Conservation (phyloP, 2,797 vertebrate genomes). For the Coregonus suidteri region DNA sequence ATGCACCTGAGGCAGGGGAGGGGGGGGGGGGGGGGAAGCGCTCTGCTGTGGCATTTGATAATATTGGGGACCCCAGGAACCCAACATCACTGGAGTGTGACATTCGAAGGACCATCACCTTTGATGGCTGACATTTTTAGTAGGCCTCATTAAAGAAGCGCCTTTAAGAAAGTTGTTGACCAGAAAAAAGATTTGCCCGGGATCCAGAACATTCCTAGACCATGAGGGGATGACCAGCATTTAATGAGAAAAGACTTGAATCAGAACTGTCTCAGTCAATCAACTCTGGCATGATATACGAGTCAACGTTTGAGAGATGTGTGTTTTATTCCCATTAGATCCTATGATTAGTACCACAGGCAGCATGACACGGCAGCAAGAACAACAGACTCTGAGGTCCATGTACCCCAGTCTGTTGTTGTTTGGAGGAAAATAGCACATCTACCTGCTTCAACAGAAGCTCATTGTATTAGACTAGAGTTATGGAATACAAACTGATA, state of each 20-base stretch:
- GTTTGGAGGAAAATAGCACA: conserved; percentile 6
- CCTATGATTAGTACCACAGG: conserved; percentile 34
- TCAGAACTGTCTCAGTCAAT: conserved; percentile 41
- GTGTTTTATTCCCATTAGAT: conserved; percentile 33
- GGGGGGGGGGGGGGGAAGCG: conserved; percentile 18
- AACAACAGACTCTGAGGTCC: conserved; percentile 9
- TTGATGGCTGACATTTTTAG: conserved; percentile 42
- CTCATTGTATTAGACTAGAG: too few species aligned
- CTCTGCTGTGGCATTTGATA: background rate
- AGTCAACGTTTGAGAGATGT: conserved; percentile 20
- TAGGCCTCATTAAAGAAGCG: conserved; percentile 50
- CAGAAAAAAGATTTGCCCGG: conserved; percentile 46
- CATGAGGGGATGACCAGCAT: conserved; percentile 38
- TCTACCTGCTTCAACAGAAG: conserved; percentile 10
- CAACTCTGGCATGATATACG: conserved; percentile 42
- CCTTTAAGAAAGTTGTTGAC: conserved; percentile 43
- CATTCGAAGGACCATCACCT: conserved; percentile 16
- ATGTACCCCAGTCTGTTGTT: conserved; percentile 19
- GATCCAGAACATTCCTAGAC: conserved; percentile 56
- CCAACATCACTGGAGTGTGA: conserved; percentile 45
- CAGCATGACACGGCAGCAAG: conserved; percentile 13
- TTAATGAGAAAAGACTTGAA: conserved; percentile 48
- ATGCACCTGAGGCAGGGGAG: background rate
- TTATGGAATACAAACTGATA: conserved; percentile 31
- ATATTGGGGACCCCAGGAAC: conserved; percentile 26